A percentile compares a stretch with the other conserved stretches of the same genome.
These are phyloP conservation scores for Poeciliopsis prolifica DNA, from an alignment of 2,113 vertebrate genomes.

Conservation along the genomic window DNA sequence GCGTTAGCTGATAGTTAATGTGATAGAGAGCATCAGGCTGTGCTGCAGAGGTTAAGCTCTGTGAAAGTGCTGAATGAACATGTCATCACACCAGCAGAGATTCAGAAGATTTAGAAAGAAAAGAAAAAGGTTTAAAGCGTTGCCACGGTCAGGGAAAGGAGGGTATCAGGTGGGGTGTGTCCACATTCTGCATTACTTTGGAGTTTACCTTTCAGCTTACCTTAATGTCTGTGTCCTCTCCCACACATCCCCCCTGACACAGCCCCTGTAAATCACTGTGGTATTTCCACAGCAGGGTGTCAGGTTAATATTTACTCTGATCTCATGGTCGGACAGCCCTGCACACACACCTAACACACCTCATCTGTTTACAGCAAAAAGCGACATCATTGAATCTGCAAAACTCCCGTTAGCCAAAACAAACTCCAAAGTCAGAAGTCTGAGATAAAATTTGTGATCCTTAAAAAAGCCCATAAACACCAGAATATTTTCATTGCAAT, in stretches of 20 bases:
- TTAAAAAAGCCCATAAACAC: too few relatives aligned
- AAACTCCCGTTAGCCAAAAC: slow-evolving; percentile 15
- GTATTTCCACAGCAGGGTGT: slow-evolving; percentile 84
- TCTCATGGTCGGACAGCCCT: slow-evolving; percentile 63
- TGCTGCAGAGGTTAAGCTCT: slow-evolving; percentile 61
- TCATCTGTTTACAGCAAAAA: slow-evolving; percentile 28
- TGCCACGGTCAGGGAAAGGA: slow-evolving; percentile 27
- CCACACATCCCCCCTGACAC: slow-evolving; percentile 43
- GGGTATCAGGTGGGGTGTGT: slow-evolving; percentile 10
- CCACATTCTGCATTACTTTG: slow-evolving; percentile 42
- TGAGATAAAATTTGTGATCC: too few relatives aligned
- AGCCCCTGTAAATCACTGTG: slow-evolving; percentile 65
- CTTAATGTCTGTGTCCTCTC: slow-evolving; percentile 50
- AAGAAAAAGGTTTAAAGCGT: slow-evolving; percentile 53
- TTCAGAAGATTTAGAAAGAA: slow-evolving; percentile 61
- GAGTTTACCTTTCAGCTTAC: slow-evolving; percentile 70
- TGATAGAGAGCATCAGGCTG: slow-evolving; percentile 33
- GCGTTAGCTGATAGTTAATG: neutral
- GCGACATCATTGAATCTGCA: slow-evolving; percentile 14
- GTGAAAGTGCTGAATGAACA: slow-evolving; percentile 76
- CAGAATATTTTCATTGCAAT: too few relatives aligned
- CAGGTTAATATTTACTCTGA: slow-evolving; percentile 87
- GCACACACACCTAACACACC: slow-evolving; percentile 20
- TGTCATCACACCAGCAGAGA: slow-evolving; percentile 65
- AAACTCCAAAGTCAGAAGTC: neutral